Conservation (phyloP, 2,113 vertebrate species). For the Smithornis capensis region DNA sequence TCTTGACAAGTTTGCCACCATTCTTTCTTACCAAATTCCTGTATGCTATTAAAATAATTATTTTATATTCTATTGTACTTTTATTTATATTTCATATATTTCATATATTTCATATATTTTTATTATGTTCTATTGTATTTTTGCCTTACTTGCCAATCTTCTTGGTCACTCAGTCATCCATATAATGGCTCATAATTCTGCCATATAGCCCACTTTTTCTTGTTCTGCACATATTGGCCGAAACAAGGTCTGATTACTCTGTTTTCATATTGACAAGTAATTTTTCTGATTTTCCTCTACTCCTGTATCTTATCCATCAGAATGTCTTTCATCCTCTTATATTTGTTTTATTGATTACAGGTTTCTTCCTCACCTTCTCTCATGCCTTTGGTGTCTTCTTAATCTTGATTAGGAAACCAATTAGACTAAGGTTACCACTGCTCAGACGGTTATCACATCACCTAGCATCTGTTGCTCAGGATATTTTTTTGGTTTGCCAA, state of each 20-base stretch:
- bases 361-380: not conserved
- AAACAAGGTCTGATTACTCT: not conserved
- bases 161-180: not conserved
- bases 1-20: not conserved
- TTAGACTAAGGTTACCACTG: constrained; percentile 1
- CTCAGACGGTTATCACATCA: not conserved
- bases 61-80: not conserved
- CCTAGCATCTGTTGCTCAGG: constrained; percentile 6
- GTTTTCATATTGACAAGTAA: not conserved
- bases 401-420: constrained; percentile 17
- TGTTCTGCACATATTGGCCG: not conserved
- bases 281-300: constrained; percentile 7
- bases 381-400: not conserved
- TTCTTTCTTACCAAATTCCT: not conserved
- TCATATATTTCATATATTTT: too few species aligned
- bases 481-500: not conserved
- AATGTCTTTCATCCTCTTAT: not conserved
- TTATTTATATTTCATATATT: not conserved
- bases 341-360: not conserved
- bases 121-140: not conserved
- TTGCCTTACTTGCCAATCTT: not conserved
- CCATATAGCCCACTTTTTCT: not conserved
- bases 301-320: not conserved
- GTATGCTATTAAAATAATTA: not conserved
- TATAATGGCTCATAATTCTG: not conserved